Base-by-base conservation (phyloP, 2,113 vertebrate species). In the Eudyptes chrysolophus region DNA sequence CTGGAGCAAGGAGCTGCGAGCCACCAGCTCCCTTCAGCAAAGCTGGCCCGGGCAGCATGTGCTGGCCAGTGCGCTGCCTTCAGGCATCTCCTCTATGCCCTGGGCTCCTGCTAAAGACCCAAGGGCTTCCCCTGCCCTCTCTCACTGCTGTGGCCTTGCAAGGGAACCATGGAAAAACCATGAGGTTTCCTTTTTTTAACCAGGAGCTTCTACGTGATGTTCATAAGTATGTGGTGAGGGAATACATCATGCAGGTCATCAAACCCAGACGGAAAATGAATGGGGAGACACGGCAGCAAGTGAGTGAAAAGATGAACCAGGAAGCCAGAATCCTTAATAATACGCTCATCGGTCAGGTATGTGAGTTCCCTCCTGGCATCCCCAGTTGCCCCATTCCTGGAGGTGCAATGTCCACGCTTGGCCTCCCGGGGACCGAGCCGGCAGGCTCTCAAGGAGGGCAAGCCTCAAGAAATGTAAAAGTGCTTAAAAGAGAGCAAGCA, bases 181-280 rank as follows among this genome's bases (percentile, higher is more conserved):
- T 12, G 19, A 76, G 15, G 7, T 64, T 93, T 90, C 6, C 4
- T 58, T 48, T 54, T 83, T 93, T 65, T 36, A 81, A 93, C 48
- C 78, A 98, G 98, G 97, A 98, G 10, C 96, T 92, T 29, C 96
- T 98, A 62, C 84, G 64, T 54, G 96, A 98, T 34, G 21, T 87
- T 27, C 98, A 98, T 76, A 97, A 97, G 7, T 97, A 83, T 0
- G 77, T 98, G 51, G 96, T 98, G 42, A 97, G 93, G 0, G 97
- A 98, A 74, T 98, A 98, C 30, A 79, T 98, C 44, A 57, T 2
- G 0, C 96, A 98, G 84, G 95, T 61, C 17, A 96, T 98, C 94
- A 97, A 88, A 86, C 89, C 94, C 2, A 95, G 61, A 1, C 12
- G 84, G 89, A 98, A 87, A 70, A 96, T 98, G 49, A 97, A 92